phyloP scores from a whole-genome alignment of 1,140 invertebrate species.

The Telenomus remus region DNA sequence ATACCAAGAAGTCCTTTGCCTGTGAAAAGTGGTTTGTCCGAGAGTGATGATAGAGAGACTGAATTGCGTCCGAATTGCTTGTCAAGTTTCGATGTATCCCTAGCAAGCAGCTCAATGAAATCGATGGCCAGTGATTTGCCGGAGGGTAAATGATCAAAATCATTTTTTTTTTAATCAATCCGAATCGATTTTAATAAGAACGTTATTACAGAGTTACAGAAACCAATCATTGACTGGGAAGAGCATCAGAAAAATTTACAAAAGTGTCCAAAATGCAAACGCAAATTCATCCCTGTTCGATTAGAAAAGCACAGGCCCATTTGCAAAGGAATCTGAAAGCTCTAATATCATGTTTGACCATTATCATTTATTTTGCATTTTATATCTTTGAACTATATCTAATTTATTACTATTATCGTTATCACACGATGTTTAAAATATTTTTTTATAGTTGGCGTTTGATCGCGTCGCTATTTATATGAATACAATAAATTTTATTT shows the following conservation, averaged over 20 bases:
- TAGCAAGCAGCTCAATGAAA: slow-evolving; percentile 41
- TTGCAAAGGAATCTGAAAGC: slow-evolving; percentile 27
- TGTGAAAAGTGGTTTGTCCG: slow-evolving; percentile 14
- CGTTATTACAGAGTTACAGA: slow-evolving; percentile 38
- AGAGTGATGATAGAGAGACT: slow-evolving; percentile 15
- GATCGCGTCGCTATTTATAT: no score
- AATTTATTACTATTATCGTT: no score
- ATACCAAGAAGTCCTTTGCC: slow-evolving; percentile 31
- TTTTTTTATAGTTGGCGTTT: no score
- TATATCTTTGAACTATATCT: no score
- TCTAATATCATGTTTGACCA: background rate
- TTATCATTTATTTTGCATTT: background rate
- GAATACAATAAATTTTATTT: slow-evolving; percentile 10
- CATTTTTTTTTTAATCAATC: slow-evolving; percentile 6
- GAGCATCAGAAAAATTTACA: slow-evolving; percentile 41
- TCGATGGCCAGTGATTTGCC: slow-evolving; percentile 45
- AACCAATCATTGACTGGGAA: slow-evolving; percentile 47
- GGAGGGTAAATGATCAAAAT: slow-evolving; percentile 32
- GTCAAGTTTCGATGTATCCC: slow-evolving; percentile 26
- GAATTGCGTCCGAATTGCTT: slow-evolving; percentile 12
- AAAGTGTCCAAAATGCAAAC: slow-evolving; percentile 42
- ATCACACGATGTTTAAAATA: no score
- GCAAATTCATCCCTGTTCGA: slow-evolving; percentile 41
- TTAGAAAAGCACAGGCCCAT: slow-evolving; percentile 28
- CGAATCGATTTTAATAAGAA: no score